Conservation (phyloP, 1,140 invertebrate genomes). For the Listronotus oregonensis region DNA sequence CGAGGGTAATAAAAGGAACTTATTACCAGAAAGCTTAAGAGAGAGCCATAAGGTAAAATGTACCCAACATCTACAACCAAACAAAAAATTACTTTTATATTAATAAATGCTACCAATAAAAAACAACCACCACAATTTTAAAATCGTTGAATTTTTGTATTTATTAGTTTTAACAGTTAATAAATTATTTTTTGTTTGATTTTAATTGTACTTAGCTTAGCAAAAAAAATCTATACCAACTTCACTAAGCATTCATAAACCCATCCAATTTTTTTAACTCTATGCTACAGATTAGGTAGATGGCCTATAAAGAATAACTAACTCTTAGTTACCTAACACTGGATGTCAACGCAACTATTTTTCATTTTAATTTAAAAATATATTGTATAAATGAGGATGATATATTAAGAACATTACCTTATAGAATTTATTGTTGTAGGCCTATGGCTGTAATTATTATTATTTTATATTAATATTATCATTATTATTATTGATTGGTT, state of each 20-base stretch:
- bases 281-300: not conserved
- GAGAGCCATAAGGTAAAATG: too few species aligned
- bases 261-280: not conserved
- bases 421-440: constrained; percentile 52
- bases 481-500: constrained; percentile 51
- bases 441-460: constrained; percentile 51
- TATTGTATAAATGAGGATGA: constrained; percentile 34
- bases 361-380: constrained; percentile 33
- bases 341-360: constrained; percentile 2
- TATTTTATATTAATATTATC: not conserved
- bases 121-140: too few species aligned
- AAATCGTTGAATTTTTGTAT: too few species aligned
- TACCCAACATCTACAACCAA: too few species aligned
- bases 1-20: too few species aligned
- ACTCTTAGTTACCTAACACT: constrained; percentile 1
- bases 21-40: too few species aligned
- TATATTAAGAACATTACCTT: constrained; percentile 40
- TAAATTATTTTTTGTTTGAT: too few species aligned
- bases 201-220: too few species aligned
- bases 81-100: too few species aligned
- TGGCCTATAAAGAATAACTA: constrained; percentile 6
- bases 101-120: too few species aligned
- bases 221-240: too few species aligned
- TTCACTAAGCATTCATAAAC: not conserved
- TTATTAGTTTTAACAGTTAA: too few species aligned